Evolutionary conservation across 2,797 vertebrate species (phyloP).

Genomic region (Platalea minor): DNA sequence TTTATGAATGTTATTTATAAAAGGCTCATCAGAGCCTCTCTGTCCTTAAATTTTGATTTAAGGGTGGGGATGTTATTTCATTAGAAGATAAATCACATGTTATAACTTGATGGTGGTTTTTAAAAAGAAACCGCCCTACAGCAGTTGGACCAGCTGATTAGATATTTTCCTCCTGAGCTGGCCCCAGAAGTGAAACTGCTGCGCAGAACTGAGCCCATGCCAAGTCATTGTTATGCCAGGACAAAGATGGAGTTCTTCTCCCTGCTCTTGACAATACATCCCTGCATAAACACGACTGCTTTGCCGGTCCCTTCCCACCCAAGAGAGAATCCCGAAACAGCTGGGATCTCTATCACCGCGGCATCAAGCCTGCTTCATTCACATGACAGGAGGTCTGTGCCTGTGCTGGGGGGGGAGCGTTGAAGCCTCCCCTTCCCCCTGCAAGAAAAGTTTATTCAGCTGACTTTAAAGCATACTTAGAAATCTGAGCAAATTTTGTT

Average conservation of each 20-base stretch:
- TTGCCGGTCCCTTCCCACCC: neutral
- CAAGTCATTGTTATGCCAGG: slow-evolving; percentile 36
- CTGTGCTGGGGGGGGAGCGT: neutral
- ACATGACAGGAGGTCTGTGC: neutral
- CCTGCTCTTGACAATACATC: neutral
- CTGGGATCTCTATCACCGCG: neutral
- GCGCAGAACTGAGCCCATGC: neutral
- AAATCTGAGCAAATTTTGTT: neutral
- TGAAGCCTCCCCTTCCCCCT: neutral
- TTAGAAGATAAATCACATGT: slow-evolving; percentile 36
- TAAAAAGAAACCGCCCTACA: slow-evolving; percentile 37
- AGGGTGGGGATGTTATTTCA: slow-evolving; percentile 42
- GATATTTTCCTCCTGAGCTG: slow-evolving; percentile 30
- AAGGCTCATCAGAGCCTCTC: neutral
- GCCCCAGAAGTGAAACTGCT: slow-evolving; percentile 8
- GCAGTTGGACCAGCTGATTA: neutral
- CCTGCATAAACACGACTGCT: neutral
- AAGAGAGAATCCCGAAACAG: neutral
- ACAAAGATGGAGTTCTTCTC: neutral
- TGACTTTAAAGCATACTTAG: neutral
- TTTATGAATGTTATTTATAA: neutral
- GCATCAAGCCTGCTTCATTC: neutral
- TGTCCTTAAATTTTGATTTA: neutral
- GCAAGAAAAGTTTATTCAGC: neutral
- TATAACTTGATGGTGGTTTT: slow-evolving; percentile 19